These are phyloP conservation scores for Strix occidentalis DNA, from an alignment of 2,797 vertebrate genomes.

Conservation along the genomic window DNA sequence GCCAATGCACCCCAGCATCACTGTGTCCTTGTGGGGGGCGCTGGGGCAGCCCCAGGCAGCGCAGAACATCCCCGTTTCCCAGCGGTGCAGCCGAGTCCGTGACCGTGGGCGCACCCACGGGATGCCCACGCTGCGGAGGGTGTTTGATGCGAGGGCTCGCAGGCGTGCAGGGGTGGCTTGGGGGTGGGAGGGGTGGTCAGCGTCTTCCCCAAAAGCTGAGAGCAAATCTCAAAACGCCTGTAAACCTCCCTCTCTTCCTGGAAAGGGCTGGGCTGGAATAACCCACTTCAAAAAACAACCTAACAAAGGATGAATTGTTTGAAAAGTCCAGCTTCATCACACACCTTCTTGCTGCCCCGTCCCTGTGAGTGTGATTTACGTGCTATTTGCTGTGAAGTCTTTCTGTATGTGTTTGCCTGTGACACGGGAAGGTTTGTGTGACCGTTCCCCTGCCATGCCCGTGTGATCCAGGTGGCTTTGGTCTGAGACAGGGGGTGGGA, in stretches of 20 bases:
- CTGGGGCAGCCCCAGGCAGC: neutral
- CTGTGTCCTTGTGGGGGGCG: neutral
- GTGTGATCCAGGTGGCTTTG: neutral
- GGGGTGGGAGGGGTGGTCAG: neutral
- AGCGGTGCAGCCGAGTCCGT: accelerated
- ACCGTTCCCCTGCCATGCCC: neutral
- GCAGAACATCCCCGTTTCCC: neutral
- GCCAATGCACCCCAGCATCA: no score
- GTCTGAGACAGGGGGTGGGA: neutral
- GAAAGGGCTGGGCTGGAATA: neutral
- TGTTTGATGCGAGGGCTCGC: neutral
- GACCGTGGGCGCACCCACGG: accelerated
- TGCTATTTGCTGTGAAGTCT: neutral
- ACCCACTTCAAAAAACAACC: neutral
- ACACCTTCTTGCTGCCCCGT: neutral
- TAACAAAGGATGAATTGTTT: conserved; percentile 34
- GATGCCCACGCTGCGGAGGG: neutral
- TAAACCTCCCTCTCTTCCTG: neutral
- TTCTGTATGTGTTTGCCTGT: accelerated
- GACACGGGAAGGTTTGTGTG: neutral
- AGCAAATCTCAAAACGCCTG: neutral
- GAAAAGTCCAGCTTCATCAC: neutral
- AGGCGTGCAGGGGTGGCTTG: neutral
- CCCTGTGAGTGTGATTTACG: conserved; percentile 16
- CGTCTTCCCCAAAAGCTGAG: neutral